Conservation (phyloP, 2,797 vertebrate genomes). For the Nothura maculosa region DNA sequence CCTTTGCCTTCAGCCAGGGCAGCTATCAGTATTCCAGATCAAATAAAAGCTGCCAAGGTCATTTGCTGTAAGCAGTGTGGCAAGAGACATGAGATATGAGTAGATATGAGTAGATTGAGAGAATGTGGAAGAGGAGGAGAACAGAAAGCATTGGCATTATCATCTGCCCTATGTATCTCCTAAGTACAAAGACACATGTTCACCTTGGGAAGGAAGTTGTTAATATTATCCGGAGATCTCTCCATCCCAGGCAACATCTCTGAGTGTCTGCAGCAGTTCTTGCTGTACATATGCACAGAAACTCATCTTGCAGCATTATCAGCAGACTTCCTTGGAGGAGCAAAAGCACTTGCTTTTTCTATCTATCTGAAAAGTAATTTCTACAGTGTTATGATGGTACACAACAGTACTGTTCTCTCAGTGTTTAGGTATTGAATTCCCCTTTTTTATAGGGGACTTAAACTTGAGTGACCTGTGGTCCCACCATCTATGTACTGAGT, state of each 20-base stretch:
- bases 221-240: fast-evolving
- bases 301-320: neutral
- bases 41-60: neutral
- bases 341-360: neutral
- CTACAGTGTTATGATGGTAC: neutral
- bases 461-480: conserved; percentile 54
- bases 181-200: neutral
- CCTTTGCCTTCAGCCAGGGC: neutral
- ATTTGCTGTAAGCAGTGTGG: neutral
- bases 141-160: fast-evolving
- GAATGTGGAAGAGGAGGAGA: fast-evolving
- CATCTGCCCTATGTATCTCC: fast-evolving
- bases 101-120: neutral
- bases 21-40: neutral
- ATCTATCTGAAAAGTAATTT: conserved; percentile 60
- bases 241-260: neutral
- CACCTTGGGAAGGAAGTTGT: neutral
- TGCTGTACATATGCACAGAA: neutral
- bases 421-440: conserved; percentile 59
- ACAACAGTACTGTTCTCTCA: conserved; percentile 46
- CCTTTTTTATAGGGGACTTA: conserved; percentile 24
- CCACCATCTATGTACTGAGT: conserved; percentile 43
- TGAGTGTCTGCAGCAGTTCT: neutral
- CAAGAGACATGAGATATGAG: no score
- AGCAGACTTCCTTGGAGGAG: neutral